A percentile compares a stretch with the other conserved stretches of the same genome.
These are phyloP conservation scores for Sprattus sprattus DNA, from an alignment of 2,113 vertebrate genomes.

Conservation along the genomic window DNA sequence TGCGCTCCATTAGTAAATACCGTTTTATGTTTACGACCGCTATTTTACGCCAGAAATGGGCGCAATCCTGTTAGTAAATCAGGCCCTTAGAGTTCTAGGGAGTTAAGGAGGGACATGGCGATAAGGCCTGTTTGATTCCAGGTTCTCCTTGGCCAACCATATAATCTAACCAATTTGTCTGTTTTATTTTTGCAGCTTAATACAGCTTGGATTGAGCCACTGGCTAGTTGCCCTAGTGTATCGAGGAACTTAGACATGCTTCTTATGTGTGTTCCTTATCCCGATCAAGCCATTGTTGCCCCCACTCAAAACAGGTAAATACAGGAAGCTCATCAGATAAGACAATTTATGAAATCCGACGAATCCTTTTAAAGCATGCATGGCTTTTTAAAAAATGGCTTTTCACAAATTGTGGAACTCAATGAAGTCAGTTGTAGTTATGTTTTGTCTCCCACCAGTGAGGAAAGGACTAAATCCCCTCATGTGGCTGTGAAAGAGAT, in stretches of 20 bases:
- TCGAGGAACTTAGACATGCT: slow-evolving; percentile 15
- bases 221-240: slow-evolving; percentile 22
- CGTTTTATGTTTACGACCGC: too few relatives aligned
- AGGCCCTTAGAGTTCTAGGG: too few relatives aligned
- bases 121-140: too few relatives aligned
- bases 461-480: slow-evolving; percentile 38
- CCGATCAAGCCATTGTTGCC: slow-evolving; percentile 19
- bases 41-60: too few relatives aligned
- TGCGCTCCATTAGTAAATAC: too few relatives aligned
- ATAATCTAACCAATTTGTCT: neutral
- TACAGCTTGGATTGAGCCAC: slow-evolving; percentile 37
- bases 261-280: slow-evolving; percentile 47
- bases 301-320: neutral
- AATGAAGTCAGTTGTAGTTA: neutral
- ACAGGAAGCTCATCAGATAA: neutral
- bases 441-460: slow-evolving; percentile 2
- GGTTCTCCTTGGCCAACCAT: neutral
- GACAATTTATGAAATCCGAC: neutral
- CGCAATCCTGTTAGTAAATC: too few relatives aligned
- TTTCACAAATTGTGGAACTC: neutral
- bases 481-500: slow-evolving; percentile 40
- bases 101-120: too few relatives aligned
- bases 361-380: neutral
- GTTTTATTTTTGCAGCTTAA: slow-evolving; percentile 34
- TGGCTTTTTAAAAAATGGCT: neutral